phyloP scores from a whole-genome alignment of 2,888 invertebrate species.

The Eupithecia centaureata region DNA sequence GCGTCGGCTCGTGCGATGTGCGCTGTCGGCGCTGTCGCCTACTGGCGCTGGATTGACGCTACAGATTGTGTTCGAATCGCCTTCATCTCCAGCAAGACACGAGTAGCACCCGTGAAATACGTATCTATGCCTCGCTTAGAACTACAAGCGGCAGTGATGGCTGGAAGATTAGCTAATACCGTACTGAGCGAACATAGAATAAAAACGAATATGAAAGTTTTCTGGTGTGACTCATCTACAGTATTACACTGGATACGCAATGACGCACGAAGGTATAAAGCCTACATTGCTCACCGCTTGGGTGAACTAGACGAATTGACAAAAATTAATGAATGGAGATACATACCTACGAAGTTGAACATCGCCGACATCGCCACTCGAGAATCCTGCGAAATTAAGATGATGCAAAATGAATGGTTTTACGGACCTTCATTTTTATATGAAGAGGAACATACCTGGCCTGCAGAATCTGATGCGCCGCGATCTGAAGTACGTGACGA shows the following conservation, averaged over 20 bases:
- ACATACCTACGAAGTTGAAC: constrained; percentile 44
- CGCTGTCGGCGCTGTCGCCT: constrained; percentile 33
- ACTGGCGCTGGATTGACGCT: constrained; percentile 15
- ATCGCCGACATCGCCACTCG: constrained; percentile 39
- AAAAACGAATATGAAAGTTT: too few species aligned
- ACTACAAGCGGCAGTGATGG: not conserved
- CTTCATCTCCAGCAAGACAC: not conserved
- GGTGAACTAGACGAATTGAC: constrained; percentile 45
- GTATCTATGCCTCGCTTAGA: not conserved
- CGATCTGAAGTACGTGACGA: not conserved
- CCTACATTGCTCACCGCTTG: not conserved
- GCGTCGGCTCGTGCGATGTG: constrained; percentile 18
- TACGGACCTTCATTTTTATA: constrained; percentile 25
- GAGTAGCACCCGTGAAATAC: constrained; percentile 6
- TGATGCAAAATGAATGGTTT: constrained; percentile 23
- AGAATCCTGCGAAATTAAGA: constrained; percentile 3
- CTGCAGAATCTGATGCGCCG: not conserved
- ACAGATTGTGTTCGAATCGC: not conserved
- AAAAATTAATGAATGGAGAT: constrained; percentile 43
- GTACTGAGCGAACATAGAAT: too few species aligned
- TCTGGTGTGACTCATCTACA: constrained; percentile 3
- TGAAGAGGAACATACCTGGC: not conserved
- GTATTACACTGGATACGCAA: constrained; percentile 5
- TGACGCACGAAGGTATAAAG: not conserved
- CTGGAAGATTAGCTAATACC: not conserved